phyloP scores from a whole-genome alignment of 2,797 vertebrate genomes.

The Micromesistius poutassou region DNA sequence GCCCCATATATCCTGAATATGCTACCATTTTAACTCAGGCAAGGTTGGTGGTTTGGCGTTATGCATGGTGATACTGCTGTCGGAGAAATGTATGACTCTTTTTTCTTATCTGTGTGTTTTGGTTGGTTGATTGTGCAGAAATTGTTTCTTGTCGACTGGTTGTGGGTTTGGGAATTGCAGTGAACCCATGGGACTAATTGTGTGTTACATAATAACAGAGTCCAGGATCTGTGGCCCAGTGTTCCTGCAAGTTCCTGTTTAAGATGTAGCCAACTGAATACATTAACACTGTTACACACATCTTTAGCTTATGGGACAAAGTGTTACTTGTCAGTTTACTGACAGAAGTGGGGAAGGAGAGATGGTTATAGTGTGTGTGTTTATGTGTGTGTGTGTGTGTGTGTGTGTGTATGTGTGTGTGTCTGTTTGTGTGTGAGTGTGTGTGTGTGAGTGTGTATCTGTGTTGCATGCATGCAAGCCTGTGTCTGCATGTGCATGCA shows the following conservation, averaged over 20 bases:
- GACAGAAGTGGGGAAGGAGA: not conserved
- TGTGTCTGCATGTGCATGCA: constrained; percentile 10
- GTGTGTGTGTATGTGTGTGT: constrained; percentile 17
- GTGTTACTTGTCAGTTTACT: not conserved
- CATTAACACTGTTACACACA: not conserved
- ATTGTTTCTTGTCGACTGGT: constrained; percentile 16
- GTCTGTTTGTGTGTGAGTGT: constrained; percentile 5
- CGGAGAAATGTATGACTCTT: constrained; percentile 12
- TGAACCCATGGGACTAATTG: constrained; percentile 30
- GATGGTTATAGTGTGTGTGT: not conserved
- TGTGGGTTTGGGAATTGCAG: constrained; percentile 17
- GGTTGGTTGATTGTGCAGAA: constrained; percentile 25
- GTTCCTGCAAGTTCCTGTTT: constrained; percentile 20
- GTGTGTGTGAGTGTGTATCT: not conserved
- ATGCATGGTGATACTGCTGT: not conserved
- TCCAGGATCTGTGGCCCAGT: constrained; percentile 11
- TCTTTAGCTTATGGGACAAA: not conserved
- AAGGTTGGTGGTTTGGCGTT: not conserved
- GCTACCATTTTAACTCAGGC: not conserved
- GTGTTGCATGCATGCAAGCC: not conserved
- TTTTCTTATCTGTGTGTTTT: not conserved
- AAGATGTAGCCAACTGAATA: constrained; percentile 20
- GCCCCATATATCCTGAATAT: not conserved
- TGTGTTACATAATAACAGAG: constrained; percentile 43
- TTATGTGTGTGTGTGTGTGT: constrained; percentile 5